These are phyloP conservation scores for Hyposoter didymator DNA, from an alignment of 2,888 invertebrate genomes.

Conservation along the genomic window DNA sequence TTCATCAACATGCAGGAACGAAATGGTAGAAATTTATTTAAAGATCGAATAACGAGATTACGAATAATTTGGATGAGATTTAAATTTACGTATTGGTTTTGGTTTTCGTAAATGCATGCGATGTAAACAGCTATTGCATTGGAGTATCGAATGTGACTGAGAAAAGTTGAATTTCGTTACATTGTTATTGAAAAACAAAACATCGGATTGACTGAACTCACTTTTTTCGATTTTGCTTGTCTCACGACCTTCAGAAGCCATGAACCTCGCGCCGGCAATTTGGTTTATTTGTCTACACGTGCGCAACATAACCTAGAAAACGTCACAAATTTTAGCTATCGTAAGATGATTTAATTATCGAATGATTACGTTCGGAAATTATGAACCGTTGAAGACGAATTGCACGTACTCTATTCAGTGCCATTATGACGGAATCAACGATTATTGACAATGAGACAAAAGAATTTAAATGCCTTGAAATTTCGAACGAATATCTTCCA, in stretches of 20 bases:
- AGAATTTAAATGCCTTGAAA: not conserved
- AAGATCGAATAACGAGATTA: not conserved
- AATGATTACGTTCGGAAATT: not conserved
- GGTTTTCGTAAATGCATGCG: not conserved
- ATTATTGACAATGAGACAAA: not conserved
- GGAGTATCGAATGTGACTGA: not conserved
- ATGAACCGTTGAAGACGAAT: not conserved
- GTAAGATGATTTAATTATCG: not conserved
- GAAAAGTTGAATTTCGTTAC: not conserved
- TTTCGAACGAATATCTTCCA: not conserved
- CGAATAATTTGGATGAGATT: not conserved
- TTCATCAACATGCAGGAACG: too few relatives aligned
- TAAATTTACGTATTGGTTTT: not conserved
- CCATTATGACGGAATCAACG: slow-evolving; percentile 35
- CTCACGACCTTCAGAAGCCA: slow-evolving; percentile 60
- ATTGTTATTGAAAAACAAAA: not conserved
- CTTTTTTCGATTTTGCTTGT: slow-evolving; percentile 74
- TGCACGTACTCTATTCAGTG: slow-evolving; percentile 67
- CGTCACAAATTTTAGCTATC: not conserved
- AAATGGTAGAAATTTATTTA: too few relatives aligned
- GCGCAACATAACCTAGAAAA: slow-evolving; percentile 72
- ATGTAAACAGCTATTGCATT: not conserved
- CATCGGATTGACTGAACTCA: slow-evolving; percentile 61
- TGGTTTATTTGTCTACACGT: slow-evolving; percentile 68
- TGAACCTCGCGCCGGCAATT: slow-evolving; percentile 63